Percentiles rank a stretch among this genome's conserved stretches.
These are phyloP conservation scores for Rugalucina vietnamica DNA, from an alignment of 2,888 invertebrate species.

Conservation along the genomic window DNA sequence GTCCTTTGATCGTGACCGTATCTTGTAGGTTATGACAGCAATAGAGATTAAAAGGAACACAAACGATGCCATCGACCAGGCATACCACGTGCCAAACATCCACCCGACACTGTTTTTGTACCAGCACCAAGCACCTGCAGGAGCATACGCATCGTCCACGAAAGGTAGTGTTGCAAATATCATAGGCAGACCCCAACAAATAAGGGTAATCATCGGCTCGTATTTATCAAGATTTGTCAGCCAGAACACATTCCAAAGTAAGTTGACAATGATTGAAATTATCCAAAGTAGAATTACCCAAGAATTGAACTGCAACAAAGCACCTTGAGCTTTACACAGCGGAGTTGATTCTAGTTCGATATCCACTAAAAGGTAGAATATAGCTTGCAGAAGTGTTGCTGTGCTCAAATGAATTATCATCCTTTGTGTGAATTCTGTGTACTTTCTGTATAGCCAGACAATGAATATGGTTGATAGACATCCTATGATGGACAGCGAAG, in stretches of 20 bases:
- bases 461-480: background rate
- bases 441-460: background rate
- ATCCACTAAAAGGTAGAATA: background rate
- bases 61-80: background rate
- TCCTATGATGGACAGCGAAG: background rate
- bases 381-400: background rate
- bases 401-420: conserved; percentile 2
- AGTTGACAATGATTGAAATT: background rate
- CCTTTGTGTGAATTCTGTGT: conserved; percentile 4
- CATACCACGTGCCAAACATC: background rate
- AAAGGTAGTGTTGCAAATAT: background rate
- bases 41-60: background rate
- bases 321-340: background rate
- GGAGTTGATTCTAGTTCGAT: background rate
- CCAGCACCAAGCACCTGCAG: conserved; percentile 7
- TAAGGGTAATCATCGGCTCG: background rate
- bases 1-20: background rate
- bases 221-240: background rate
- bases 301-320: background rate
- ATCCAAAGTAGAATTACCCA: conserved; percentile 7
- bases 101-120: background rate
- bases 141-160: background rate
- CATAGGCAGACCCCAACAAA: background rate
- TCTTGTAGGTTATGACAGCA: background rate
- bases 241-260: background rate